phyloP scores from a whole-genome alignment of 1,140 invertebrate species.

The Oreohelix idahoensis region DNA sequence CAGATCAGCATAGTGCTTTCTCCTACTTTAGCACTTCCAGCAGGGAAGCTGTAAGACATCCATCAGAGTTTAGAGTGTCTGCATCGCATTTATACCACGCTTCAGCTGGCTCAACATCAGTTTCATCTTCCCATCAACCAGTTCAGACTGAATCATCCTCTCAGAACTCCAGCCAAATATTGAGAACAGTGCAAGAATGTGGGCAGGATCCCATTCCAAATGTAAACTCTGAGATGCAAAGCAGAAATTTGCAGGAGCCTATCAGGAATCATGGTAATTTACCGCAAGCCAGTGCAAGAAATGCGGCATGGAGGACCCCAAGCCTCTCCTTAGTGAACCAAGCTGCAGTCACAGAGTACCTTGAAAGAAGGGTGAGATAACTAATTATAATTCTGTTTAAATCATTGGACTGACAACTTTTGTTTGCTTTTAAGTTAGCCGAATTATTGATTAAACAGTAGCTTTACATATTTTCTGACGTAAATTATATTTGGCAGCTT shows the following conservation, averaged over 20 bases:
- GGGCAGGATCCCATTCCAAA: background rate
- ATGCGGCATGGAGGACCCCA: background rate
- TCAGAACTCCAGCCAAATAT: background rate
- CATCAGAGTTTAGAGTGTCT: background rate
- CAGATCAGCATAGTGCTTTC: slow-evolving; percentile 13
- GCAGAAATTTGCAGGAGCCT: background rate
- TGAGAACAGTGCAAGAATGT: background rate
- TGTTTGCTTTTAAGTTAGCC: too few relatives aligned
- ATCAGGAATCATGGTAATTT: background rate
- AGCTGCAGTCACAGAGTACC: slow-evolving; percentile 12
- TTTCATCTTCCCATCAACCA: background rate
- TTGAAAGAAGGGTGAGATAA: slow-evolving; percentile 16
- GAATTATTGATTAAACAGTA: too few relatives aligned
- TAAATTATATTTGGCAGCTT: too few relatives aligned
- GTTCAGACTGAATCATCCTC: background rate
- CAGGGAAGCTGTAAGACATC: background rate
- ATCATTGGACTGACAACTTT: too few relatives aligned
- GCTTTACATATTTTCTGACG: too few relatives aligned
- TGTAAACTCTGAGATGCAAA: background rate
- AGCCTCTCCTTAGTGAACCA: background rate
- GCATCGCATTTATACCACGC: background rate
- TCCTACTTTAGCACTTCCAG: slow-evolving; percentile 1
- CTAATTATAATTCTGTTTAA: too few relatives aligned
- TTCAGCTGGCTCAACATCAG: background rate
- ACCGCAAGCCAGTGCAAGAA: background rate